Conservation (phyloP, 1,140 invertebrate genomes). For the Anadara kagoshimensis region DNA sequence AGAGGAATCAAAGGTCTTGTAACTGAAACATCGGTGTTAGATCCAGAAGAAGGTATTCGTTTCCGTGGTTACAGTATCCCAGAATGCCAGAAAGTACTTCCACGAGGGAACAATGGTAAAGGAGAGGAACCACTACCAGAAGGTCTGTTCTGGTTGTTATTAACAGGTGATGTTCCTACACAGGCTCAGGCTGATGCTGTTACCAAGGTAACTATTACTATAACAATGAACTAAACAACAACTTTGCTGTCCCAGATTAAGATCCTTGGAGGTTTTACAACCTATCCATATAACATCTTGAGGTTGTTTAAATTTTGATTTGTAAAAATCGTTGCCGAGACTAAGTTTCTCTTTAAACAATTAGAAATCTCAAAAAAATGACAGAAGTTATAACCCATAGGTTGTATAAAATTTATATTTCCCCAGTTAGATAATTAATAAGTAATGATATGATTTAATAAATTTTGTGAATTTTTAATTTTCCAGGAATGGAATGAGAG, state of each 20-base stretch:
- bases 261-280: too few relatives aligned
- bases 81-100: slow-evolving; percentile 93
- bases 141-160: slow-evolving; percentile 95
- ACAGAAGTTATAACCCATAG: too few relatives aligned
- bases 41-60: slow-evolving; percentile 95
- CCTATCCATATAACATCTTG: too few relatives aligned
- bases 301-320: too few relatives aligned
- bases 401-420: too few relatives aligned
- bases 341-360: too few relatives aligned
- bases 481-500: slow-evolving; percentile 89
- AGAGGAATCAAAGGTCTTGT: slow-evolving; percentile 95
- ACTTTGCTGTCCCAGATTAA: too few relatives aligned
- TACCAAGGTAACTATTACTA: slow-evolving; percentile 77
- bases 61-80: slow-evolving; percentile 97
- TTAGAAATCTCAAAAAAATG: too few relatives aligned
- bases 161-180: slow-evolving; percentile 93
- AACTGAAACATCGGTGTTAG: slow-evolving; percentile 95
- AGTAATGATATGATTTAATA: too few relatives aligned
- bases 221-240: too few relatives aligned
- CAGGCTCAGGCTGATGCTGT: slow-evolving; percentile 83
- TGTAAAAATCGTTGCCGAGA: too few relatives aligned
- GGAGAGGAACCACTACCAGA: slow-evolving; percentile 94
- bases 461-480: slow-evolving; percentile 1
- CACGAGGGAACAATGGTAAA: slow-evolving; percentile 83
- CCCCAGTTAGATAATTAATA: too few relatives aligned